phyloP scores from a whole-genome alignment of 1,140 invertebrate genomes.

The Drosophila nikananu region DNA sequence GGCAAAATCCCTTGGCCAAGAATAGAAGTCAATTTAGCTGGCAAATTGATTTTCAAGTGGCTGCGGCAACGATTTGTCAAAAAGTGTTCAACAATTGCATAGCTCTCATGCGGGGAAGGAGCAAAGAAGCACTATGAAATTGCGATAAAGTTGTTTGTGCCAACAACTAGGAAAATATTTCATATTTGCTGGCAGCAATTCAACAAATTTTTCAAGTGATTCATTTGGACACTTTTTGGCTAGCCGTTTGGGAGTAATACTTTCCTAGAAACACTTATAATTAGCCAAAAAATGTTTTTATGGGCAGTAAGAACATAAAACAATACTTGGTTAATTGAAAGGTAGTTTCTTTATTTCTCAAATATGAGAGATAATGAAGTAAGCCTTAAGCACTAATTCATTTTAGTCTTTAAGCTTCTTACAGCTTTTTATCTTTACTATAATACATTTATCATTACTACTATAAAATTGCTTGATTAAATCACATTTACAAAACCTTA shows the following conservation, averaged over 20 bases:
- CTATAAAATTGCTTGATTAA: background rate
- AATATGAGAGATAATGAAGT: background rate
- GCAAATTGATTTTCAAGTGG: constrained; percentile 54
- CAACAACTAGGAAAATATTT: constrained; percentile 33
- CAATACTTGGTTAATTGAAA: background rate
- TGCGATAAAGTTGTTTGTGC: constrained; percentile 42
- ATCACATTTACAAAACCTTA: background rate
- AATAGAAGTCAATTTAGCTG: constrained; percentile 48
- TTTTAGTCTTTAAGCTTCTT: no score
- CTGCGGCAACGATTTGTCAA: constrained; percentile 45
- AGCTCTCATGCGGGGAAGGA: background rate
- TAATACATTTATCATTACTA: no score
- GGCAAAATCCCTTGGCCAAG: constrained; percentile 15
- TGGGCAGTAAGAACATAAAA: no score
- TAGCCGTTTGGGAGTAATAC: background rate
- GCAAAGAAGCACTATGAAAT: constrained; percentile 10
- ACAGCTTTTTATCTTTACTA: no score
- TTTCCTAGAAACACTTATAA: constrained; percentile 1
- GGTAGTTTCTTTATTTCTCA: background rate
- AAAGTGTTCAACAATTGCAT: constrained; percentile 36
- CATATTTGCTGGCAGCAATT: constrained; percentile 41
- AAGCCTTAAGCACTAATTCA: no score
- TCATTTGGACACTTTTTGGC: constrained; percentile 31
- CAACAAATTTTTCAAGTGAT: constrained; percentile 23
- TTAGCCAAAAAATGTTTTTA: constrained; percentile 35